A percentile compares a stretch with the other conserved stretches of the same genome.
Evolutionary conservation across 2,888 invertebrate species (phyloP).

Genomic region (Sturmia bella): DNA sequence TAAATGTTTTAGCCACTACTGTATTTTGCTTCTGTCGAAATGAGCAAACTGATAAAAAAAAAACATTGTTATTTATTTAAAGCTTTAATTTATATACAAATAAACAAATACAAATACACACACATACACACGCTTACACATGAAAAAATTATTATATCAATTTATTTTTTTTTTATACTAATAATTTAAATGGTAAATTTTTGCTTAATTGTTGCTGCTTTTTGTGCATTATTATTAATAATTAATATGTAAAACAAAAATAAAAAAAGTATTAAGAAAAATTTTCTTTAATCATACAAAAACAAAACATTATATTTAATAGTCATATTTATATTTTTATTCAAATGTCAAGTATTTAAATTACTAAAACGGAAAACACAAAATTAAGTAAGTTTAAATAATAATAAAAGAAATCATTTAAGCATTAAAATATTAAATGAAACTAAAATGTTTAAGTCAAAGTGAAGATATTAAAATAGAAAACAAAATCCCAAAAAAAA

Average conservation of each 20-base stretch:
- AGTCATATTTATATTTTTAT: constrained; percentile 69
- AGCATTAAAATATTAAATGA: constrained; percentile 35
- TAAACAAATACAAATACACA: constrained; percentile 3
- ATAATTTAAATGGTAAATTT: constrained; percentile 62
- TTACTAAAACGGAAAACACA: constrained; percentile 59
- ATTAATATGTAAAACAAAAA: constrained; percentile 67
- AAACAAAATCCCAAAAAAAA: constrained; percentile 51
- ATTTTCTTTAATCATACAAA: constrained; percentile 64
- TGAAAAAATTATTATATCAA: constrained; percentile 39
- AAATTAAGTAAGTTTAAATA: constrained; percentile 39
- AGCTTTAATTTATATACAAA: constrained; percentile 68
- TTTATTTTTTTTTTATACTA: constrained; percentile 52
- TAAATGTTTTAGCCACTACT: constrained; percentile 7
- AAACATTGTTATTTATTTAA: constrained; percentile 61
- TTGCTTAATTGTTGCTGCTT: constrained; percentile 82
- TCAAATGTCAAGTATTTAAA: constrained; percentile 70
- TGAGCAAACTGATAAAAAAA: background rate
- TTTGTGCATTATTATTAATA: constrained; percentile 78
- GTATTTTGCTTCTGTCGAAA: constrained; percentile 33
- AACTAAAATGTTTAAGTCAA: constrained; percentile 47
- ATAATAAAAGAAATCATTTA: constrained; percentile 63
- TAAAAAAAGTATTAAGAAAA: constrained; percentile 54
- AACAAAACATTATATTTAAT: constrained; percentile 57
- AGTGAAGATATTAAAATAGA: constrained; percentile 60
- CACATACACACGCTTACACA: background rate